These are phyloP conservation scores for Chionoecetes opilio DNA, from an alignment of 1,140 invertebrate species.

Conservation along the genomic window DNA sequence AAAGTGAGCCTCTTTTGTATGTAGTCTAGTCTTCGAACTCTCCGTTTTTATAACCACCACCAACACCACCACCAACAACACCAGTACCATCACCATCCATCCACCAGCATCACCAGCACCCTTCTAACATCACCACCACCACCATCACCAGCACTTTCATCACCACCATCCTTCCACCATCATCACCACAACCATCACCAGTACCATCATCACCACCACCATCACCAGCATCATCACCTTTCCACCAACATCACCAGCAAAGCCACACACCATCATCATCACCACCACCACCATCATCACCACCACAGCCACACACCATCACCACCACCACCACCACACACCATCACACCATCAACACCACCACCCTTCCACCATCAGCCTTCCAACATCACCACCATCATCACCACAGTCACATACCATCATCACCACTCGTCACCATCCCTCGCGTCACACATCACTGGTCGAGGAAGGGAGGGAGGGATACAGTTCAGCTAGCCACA, in stretches of 20 bases:
- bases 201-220: no score
- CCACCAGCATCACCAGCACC: not conserved
- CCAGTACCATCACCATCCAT: constrained; percentile 24
- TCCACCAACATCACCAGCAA: not conserved
- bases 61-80: constrained; percentile 50
- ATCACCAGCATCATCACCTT: not conserved
- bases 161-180: not conserved
- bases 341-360: not conserved
- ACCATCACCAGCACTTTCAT: not conserved
- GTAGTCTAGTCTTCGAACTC: constrained; percentile 53
- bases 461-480: not conserved
- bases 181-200: no score
- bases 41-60: constrained; percentile 52
- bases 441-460: no score
- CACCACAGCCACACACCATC: not conserved
- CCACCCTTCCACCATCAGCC: no score
- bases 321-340: not conserved
- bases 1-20: constrained; percentile 67
- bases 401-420: not conserved
- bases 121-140: not conserved
- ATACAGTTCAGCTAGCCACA: not conserved
- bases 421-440: no score
- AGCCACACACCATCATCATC: not conserved
- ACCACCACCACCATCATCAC: not conserved
- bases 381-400: not conserved